Percentiles rank a stretch among this genome's conserved stretches.
Evolutionary conservation across 1,140 invertebrate genomes (phyloP).

Genomic region (Drosophila tsacasi): DNA sequence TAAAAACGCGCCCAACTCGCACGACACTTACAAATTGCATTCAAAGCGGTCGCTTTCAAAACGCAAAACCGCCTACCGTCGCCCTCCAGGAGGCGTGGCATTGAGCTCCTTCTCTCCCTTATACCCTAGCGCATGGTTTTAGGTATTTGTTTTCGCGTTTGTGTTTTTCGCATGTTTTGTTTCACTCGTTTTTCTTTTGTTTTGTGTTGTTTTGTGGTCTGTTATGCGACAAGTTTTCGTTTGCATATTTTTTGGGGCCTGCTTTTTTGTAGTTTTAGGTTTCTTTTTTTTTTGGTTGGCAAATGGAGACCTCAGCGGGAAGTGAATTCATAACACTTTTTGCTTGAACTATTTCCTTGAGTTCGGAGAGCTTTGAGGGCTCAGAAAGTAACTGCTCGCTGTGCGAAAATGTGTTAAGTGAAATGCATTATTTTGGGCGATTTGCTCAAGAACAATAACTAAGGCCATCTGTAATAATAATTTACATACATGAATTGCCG

Average conservation of each 20-base stretch:
- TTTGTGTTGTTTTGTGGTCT: neutral
- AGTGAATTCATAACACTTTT: slow-evolving; percentile 37
- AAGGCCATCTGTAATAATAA: neutral
- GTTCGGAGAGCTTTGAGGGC: slow-evolving; percentile 12
- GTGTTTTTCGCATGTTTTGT: slow-evolving; percentile 20
- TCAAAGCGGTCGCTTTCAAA: slow-evolving; percentile 63
- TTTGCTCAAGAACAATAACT: slow-evolving; percentile 14
- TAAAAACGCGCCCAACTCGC: slow-evolving; percentile 25
- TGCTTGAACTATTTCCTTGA: slow-evolving; percentile 9
- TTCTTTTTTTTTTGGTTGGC: slow-evolving; percentile 7
- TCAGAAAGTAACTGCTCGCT: slow-evolving; percentile 8
- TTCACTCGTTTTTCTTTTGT: slow-evolving; percentile 13
- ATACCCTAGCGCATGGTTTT: slow-evolving; percentile 2
- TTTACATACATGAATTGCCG: neutral
- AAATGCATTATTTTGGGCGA: slow-evolving; percentile 13
- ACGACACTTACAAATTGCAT: slow-evolving; percentile 70
- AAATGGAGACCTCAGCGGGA: slow-evolving; percentile 9
- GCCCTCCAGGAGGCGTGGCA: slow-evolving; percentile 5
- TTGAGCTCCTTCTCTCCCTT: slow-evolving; percentile 11
- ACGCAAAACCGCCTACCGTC: slow-evolving; percentile 31
- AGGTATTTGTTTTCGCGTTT: slow-evolving; percentile 42
- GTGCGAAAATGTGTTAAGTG: slow-evolving; percentile 28
- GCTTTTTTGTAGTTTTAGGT: slow-evolving; percentile 23
- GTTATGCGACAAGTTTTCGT: slow-evolving; percentile 46
- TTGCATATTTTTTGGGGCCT: slow-evolving; percentile 61